Evolutionary conservation across 1,140 invertebrate species (phyloP).

Genomic region (Paracyclopina nana): DNA sequence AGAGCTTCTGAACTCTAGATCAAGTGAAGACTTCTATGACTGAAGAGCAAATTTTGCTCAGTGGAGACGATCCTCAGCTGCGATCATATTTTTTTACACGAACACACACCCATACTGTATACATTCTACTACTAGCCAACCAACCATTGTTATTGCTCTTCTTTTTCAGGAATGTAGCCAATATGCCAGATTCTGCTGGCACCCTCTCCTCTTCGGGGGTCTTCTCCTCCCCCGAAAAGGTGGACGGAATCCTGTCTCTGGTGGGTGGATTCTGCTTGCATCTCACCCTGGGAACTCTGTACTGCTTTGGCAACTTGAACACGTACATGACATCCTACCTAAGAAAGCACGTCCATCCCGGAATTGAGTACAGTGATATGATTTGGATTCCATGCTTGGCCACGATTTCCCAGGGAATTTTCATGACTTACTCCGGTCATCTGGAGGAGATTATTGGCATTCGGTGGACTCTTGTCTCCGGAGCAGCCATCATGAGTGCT

Average conservation of each 20-base stretch:
- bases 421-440: constrained; percentile 12
- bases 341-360: constrained; percentile 20
- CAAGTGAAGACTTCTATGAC: too few relatives aligned
- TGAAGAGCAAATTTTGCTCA: too few relatives aligned
- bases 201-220: too few relatives aligned
- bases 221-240: not conserved
- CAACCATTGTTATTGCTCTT: too few relatives aligned
- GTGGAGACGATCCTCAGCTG: too few relatives aligned
- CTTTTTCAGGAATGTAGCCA: too few relatives aligned
- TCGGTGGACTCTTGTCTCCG: not conserved
- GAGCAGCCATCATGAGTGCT: constrained; percentile 20
- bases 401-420: constrained; percentile 5
- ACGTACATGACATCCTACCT: constrained; percentile 31
- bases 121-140: too few relatives aligned
- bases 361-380: constrained; percentile 10
- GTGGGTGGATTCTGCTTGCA: constrained; percentile 24
- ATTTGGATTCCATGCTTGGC: constrained; percentile 9
- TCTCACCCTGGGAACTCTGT: constrained; percentile 23
- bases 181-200: too few relatives aligned
- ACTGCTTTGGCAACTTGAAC: constrained; percentile 27
- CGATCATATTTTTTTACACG: too few relatives aligned
- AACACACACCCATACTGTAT: too few relatives aligned
- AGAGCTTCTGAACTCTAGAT: too few relatives aligned
- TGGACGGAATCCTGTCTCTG: constrained; percentile 16
- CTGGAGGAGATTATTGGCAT: constrained; percentile 7